Percentiles rank a stretch among this genome's conserved stretches.
Conservation (phyloP, 2,888 invertebrate genomes). For the Blastobasis adustella region DNA sequence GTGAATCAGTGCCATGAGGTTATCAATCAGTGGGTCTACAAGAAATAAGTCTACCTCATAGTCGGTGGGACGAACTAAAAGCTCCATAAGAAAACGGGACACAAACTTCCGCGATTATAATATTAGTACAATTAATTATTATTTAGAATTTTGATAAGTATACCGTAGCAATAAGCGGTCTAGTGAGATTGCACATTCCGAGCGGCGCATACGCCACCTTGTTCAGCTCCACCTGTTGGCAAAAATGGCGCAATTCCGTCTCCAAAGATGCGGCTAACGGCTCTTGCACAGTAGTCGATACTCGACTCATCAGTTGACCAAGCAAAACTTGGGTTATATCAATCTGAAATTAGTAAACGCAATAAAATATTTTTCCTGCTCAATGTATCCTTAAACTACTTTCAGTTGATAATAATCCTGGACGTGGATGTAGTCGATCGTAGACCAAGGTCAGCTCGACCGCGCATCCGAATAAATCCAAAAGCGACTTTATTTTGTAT, state of each 20-base stretch:
- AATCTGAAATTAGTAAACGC: conserved; percentile 16
- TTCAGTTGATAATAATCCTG: too few species aligned
- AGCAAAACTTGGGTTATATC: conserved; percentile 18
- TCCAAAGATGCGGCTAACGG: conserved; percentile 21
- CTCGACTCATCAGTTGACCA: conserved; percentile 22
- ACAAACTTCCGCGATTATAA: too few species aligned
- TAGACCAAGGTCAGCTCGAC: too few species aligned
- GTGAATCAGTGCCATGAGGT: too few species aligned
- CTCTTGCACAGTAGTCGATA: conserved; percentile 24
- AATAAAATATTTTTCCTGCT: not conserved
- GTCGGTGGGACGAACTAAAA: too few species aligned
- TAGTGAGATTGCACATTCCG: conserved; percentile 51
- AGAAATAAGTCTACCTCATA: too few species aligned
- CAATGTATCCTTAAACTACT: not conserved
- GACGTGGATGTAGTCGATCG: not conserved
- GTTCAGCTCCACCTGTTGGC: conserved; percentile 47
- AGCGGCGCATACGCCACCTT: conserved; percentile 53
- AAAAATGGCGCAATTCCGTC: conserved; percentile 52
- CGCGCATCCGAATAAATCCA: too few species aligned
- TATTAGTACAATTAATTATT: too few species aligned
- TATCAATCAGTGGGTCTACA: too few species aligned
- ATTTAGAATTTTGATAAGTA: conserved; percentile 3
- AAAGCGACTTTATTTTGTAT: too few species aligned
- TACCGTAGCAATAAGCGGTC: conserved; percentile 56
- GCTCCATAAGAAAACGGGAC: too few species aligned